Evolutionary conservation across 2,888 invertebrate species (phyloP).

Genomic region (Arctia plantaginis): DNA sequence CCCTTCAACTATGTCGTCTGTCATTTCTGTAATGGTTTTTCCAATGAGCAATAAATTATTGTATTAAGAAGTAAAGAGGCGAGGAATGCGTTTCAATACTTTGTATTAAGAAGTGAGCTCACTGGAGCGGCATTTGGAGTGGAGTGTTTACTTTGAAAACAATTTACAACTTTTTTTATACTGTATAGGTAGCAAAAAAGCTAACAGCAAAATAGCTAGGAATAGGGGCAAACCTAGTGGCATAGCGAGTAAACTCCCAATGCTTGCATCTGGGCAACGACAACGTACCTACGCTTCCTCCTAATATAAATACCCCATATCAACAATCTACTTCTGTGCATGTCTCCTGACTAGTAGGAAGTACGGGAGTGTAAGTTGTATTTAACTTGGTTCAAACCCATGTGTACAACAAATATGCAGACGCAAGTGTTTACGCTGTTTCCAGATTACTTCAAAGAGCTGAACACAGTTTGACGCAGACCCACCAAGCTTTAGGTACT

Average conservation of each 20-base stretch:
- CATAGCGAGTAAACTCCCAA: too few species aligned
- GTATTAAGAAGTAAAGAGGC: constrained; percentile 5
- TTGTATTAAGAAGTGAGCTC: not conserved
- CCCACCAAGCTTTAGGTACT: not conserved
- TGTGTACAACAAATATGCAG: not conserved
- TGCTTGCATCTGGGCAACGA: too few species aligned
- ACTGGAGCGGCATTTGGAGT: not conserved
- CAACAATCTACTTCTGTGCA: too few species aligned
- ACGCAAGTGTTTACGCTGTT: not conserved
- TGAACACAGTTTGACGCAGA: not conserved
- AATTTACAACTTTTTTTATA: not conserved
- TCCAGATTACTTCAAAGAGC: not conserved
- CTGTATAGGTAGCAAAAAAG: not conserved
- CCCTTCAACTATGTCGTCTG: constrained; percentile 22
- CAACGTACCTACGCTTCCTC: too few species aligned
- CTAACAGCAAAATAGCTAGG: not conserved
- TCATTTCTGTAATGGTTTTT: constrained; percentile 31
- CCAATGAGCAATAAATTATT: constrained; percentile 32
- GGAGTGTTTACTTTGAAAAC: not conserved
- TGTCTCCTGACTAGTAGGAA: not conserved
- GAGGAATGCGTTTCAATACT: constrained; percentile 9
- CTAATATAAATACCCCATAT: too few species aligned
- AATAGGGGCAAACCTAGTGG: too few species aligned
- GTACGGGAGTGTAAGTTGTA: not conserved
- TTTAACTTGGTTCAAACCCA: not conserved